Evolutionary conservation across 2,113 vertebrate genomes (phyloP), one percentile per base, ranked within the genome.

Genomic region (Rhegmatorhina hoffmannsi): DNA sequence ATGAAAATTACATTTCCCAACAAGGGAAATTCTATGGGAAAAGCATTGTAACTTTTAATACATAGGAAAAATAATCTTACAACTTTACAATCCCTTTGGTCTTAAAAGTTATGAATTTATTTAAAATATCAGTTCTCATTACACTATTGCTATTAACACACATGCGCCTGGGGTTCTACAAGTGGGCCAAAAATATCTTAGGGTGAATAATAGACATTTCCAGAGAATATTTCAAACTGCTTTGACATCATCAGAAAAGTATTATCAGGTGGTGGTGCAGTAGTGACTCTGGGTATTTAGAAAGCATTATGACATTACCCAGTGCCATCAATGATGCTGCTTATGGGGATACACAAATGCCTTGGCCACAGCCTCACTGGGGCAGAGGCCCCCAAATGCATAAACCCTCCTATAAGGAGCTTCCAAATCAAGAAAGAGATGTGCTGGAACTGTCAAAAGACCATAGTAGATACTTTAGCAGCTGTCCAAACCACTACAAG

Each of bases 101-200:
- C 49, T 68, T 79, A 87, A 25, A 81, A 91, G 29, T 50, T 75
- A 72, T 36, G 11, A 68, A 79, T 90, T 78, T 79, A 60, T 95
- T 91, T 76, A 6, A 87, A 79, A 83, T 77, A 77, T 20, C 13
- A 31, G 20, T 94, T 81, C 28, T 75, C 15, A n/a, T 87, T 50
- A n/a, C 66, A 28, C 8, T 78, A 16, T 62, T 34, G 40, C 19
- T 84, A 10, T 46, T 92, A 81, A 63, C 36, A 55, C 4, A 60
- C 5, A 21, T 20, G 19, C 59, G 19, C n/a, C 28, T 91, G 21
- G 10, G 11, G 10, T 74, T 75, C 33, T 75, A 63, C 33, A 68
- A 15, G 33, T 93, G 21, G 21, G 49, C 19, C n/a, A 66, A 67
- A 89, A 72, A 55, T 33, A 55, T 63, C 18, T 17, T 29, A 31